Conservation (phyloP, 1,140 invertebrate genomes). For the Drosophila kepulauana region DNA sequence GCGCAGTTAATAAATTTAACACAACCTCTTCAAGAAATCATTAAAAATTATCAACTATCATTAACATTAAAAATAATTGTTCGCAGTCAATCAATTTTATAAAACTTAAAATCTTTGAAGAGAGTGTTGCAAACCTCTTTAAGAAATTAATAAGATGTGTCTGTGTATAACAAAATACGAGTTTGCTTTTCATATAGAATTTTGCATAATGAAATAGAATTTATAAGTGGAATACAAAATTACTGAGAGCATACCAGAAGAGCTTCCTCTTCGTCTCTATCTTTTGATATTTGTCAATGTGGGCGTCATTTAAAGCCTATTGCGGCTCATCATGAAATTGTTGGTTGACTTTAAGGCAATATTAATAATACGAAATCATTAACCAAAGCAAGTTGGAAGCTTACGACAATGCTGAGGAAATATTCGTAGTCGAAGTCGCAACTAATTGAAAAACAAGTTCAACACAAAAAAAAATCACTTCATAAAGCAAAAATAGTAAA, state of each 20-base stretch:
- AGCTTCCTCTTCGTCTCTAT: background rate
- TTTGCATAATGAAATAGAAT: slow-evolving; percentile 27
- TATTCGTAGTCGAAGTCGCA: background rate
- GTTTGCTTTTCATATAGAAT: slow-evolving; percentile 5
- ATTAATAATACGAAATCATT: slow-evolving; percentile 8
- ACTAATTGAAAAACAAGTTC: slow-evolving; percentile 65
- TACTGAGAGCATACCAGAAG: slow-evolving; percentile 9
- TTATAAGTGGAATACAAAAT: slow-evolving; percentile 16
- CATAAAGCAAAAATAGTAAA: background rate
- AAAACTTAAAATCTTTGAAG: no score
- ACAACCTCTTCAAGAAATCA: no score
- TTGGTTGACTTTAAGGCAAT: slow-evolving; percentile 16
- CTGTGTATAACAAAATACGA: background rate
- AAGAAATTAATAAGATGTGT: background rate
- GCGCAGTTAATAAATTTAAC: no score
- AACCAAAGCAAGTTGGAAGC: slow-evolving; percentile 4
- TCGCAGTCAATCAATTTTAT: no score
- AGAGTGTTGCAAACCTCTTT: background rate
- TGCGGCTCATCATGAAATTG: background rate
- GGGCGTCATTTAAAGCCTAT: slow-evolving; percentile 5
- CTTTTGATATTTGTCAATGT: background rate
- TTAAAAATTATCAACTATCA: no score
- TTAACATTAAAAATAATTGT: no score
- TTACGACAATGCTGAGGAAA: slow-evolving; percentile 13
- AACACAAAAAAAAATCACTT: slow-evolving; percentile 9